These are phyloP conservation scores for Neopelma chrysocephalum DNA, from an alignment of 2,797 vertebrate species.

Conservation along the genomic window DNA sequence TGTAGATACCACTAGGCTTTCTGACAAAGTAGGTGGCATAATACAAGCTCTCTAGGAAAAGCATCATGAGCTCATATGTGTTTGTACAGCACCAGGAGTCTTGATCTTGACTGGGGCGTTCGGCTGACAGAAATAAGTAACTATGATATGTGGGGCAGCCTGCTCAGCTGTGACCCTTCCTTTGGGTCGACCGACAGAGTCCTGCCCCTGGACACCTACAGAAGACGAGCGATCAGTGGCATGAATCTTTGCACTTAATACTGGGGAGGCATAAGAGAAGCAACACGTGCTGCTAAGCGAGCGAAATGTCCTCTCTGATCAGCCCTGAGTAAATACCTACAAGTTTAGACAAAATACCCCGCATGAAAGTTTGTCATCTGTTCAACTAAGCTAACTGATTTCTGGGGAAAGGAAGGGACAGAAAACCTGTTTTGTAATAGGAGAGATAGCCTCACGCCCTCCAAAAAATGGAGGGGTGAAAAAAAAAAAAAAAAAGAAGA, in stretches of 20 bases:
- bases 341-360: conserved; percentile 25
- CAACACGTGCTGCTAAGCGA: not conserved
- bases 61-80: not conserved
- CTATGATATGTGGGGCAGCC: fast-evolving
- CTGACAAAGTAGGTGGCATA: not conserved
- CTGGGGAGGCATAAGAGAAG: not conserved
- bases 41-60: not conserved
- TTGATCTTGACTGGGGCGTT: not conserved
- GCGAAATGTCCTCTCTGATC: not conserved
- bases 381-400: not conserved
- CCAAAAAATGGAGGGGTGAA: not conserved
- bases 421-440: not conserved
- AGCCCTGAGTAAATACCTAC: conserved; percentile 3
- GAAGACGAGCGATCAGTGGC: not conserved
- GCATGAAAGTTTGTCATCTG: not conserved
- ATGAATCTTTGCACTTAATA: not conserved
- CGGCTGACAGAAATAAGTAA: not conserved
- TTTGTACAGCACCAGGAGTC: not conserved
- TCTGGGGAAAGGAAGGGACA: not conserved
- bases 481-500: not conserved
- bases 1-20: not conserved
- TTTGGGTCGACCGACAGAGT: not conserved
- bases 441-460: not conserved
- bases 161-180: not conserved
- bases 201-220: not conserved